A percentile compares a stretch with the other conserved stretches of the same genome.
Conservation (phyloP, 2,888 invertebrate species). For the Siphlonurus alternatus region DNA sequence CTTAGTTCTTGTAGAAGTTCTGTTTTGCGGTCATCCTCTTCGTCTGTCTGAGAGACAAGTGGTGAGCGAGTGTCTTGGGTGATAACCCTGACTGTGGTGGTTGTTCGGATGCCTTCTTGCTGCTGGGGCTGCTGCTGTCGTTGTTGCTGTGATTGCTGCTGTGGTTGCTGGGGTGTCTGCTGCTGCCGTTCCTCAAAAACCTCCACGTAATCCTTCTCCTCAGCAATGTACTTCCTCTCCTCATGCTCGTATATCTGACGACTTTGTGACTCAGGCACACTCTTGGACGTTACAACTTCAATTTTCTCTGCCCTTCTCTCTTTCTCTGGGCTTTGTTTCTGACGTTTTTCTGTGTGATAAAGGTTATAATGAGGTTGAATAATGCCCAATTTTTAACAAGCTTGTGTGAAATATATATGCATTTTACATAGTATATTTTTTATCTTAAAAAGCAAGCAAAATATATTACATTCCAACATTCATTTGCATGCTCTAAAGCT, state of each 20-base stretch:
- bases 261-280: conserved; percentile 8
- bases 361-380: no score
- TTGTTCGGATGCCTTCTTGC: conserved; percentile 24
- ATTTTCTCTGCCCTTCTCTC: conserved; percentile 5
- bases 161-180: conserved; percentile 14
- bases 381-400: no score
- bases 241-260: conserved; percentile 30
- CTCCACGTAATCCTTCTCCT: conserved; percentile 41
- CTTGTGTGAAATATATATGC: no score
- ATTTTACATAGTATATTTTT: no score
- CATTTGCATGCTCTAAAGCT: no score
- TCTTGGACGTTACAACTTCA: conserved; percentile 10
- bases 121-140: conserved; percentile 13
- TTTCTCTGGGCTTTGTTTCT: conserved; percentile 2
- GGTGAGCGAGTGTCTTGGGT: conserved; percentile 18
- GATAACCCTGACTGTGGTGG: conserved; percentile 26
- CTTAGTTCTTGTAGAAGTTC: conserved; percentile 30
- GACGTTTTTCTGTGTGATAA: background rate
- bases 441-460: conserved; percentile 6
- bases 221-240: conserved; percentile 62
- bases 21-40: conserved; percentile 14
- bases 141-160: conserved; percentile 23
- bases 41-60: conserved; percentile 5
- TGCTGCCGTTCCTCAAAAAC: conserved; percentile 13
- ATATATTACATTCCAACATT: background rate